Conservation (phyloP, 2,888 invertebrate genomes). For the Drosophila mettleri region DNA sequence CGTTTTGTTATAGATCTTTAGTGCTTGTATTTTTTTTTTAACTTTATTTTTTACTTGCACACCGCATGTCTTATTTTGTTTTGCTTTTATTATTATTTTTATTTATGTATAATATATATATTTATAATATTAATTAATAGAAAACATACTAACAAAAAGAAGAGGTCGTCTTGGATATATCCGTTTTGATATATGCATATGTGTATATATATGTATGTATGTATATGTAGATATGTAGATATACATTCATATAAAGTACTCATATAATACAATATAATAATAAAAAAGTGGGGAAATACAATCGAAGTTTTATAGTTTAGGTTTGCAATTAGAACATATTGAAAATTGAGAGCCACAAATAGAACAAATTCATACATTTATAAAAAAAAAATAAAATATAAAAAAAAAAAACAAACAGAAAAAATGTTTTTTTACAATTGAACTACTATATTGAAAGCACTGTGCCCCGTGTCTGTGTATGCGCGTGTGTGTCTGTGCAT, state of each 20-base stretch:
- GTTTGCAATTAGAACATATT: slow-evolving; percentile 8
- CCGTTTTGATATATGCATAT: slow-evolving; percentile 30
- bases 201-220: slow-evolving; percentile 17
- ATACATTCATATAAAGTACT: slow-evolving; percentile 36
- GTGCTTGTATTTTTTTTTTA: slow-evolving; percentile 54
- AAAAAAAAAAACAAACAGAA: slow-evolving; percentile 41
- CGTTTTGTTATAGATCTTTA: slow-evolving; percentile 59
- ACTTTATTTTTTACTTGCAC: slow-evolving; percentile 46
- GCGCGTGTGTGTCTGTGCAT: slow-evolving; percentile 23
- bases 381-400: slow-evolving; percentile 29
- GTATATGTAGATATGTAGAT: slow-evolving; percentile 31
- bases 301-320: slow-evolving; percentile 19
- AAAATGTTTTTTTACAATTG: slow-evolving; percentile 54
- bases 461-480: slow-evolving; percentile 46
- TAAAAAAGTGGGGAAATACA: slow-evolving; percentile 18
- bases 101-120: slow-evolving; percentile 50
- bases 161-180: slow-evolving; percentile 73
- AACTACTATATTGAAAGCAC: slow-evolving; percentile 69
- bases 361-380: slow-evolving; percentile 20
- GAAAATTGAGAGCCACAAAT: slow-evolving; percentile 5
- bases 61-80: slow-evolving; percentile 28
- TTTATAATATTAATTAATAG: slow-evolving; percentile 74
- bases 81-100: slow-evolving; percentile 15
- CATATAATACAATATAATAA: slow-evolving; percentile 51
- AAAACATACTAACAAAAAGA: slow-evolving; percentile 77